Evolutionary conservation across 1,140 invertebrate genomes (phyloP).

Genomic region (Bombus ignitus): DNA sequence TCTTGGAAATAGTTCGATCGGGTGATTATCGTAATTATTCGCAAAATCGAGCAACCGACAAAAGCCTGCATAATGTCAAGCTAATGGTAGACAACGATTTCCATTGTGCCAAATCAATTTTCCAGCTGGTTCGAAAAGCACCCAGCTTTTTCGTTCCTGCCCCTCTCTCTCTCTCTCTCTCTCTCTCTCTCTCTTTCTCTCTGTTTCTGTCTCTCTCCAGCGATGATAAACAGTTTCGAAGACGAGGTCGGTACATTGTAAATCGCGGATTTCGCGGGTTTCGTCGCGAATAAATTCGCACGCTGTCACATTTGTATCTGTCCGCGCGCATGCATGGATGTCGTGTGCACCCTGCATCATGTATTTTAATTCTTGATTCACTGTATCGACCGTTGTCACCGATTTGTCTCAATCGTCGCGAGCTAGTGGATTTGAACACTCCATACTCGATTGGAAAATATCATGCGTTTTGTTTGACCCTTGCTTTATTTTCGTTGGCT

Average conservation of each 20-base stretch:
- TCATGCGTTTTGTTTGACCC: neutral
- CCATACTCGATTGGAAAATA: neutral
- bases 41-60: neutral
- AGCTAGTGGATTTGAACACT: no score
- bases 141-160: neutral
- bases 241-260: conserved; percentile 38
- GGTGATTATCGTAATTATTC: neutral
- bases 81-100: neutral
- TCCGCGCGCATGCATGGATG: neutral
- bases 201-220: no score
- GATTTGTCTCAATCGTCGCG: conserved; percentile 13
- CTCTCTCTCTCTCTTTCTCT: no score
- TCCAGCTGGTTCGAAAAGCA: conserved; percentile 2
- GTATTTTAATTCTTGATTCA: conserved; percentile 20
- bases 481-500: neutral
- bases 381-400: neutral
- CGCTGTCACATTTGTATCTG: conserved; percentile 43
- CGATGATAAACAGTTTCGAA: conserved; percentile 26
- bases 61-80: neutral
- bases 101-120: conserved; percentile 13
- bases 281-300: conserved; percentile 42
- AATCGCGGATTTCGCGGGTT: conserved; percentile 39
- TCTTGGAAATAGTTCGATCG: neutral
- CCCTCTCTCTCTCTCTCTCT: no score
- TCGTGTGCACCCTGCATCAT: neutral